Conservation (phyloP, 2,797 vertebrate genomes). For the Podarcis lilfordi region DNA sequence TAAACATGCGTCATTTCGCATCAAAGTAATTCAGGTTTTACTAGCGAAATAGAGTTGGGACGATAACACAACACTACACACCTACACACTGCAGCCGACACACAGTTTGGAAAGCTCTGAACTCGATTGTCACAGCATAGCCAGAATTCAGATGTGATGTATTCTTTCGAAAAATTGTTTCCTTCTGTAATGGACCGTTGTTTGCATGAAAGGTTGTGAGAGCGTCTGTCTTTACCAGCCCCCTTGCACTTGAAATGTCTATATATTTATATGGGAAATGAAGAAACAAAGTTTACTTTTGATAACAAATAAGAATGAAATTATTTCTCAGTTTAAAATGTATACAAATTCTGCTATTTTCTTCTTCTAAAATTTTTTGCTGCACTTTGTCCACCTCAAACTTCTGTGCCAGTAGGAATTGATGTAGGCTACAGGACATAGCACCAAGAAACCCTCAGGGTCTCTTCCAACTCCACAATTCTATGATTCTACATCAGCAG, state of each 20-base stretch:
- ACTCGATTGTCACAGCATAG: slow-evolving; percentile 4
- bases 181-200: slow-evolving; percentile 33
- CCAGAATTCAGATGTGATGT: slow-evolving; percentile 23
- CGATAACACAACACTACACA: too few species aligned
- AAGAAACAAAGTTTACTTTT: slow-evolving; percentile 65
- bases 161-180: slow-evolving; percentile 27
- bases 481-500: background rate
- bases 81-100: too few species aligned
- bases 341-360: slow-evolving; percentile 45
- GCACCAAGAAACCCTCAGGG: background rate
- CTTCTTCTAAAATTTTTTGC: slow-evolving; percentile 46
- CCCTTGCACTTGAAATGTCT: slow-evolving; percentile 56
- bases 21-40: too few species aligned
- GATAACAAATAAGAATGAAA: slow-evolving; percentile 51
- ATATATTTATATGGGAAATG: slow-evolving; percentile 66
- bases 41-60: too few species aligned
- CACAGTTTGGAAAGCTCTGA: too few species aligned
- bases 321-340: slow-evolving; percentile 57
- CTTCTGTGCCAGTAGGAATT: slow-evolving; percentile 31
- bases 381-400: slow-evolving; percentile 38
- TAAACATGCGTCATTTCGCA: too few species aligned
- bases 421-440: slow-evolving; percentile 5
- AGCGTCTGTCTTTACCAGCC: slow-evolving; percentile 42
- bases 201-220: slow-evolving; percentile 41
- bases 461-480: too few species aligned